Evolutionary conservation across 2,797 vertebrate genomes (phyloP), one percentile per base, ranked within the genome.

Genomic region (Nannoperca obscura): DNA sequence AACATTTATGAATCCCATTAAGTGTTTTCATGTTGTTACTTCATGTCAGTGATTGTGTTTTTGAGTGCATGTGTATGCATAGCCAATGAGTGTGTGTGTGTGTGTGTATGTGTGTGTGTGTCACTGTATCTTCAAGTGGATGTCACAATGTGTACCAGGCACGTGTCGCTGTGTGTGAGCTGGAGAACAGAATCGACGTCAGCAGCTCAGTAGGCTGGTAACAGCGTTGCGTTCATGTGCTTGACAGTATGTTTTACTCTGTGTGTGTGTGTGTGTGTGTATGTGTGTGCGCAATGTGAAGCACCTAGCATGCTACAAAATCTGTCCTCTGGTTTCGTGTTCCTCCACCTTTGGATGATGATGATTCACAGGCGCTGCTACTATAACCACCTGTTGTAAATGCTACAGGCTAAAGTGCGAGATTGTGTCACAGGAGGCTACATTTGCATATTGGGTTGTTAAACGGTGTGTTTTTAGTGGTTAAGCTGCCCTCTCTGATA

Each of bases 121-220:
- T 71, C n/a, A n/a, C n/a, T n/a, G 76, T 68, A 20, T 83, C 60
- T 74, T 13, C 20, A 19, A 80, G 73, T 68, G 65, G 54, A 40
- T 20, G 40, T 73, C 60, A 77, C 53, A 38, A 32, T 59, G 79
- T 73, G 83, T 7, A 11, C 22, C 17, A 12, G 57, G 74, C 91
- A 91, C 82, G 66, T 91, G 88, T 85, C n/a, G n/a, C 15, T 36
- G 57, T 76, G 74, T 78, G 89, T 83, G 87, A 86, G 84, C 74
- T 42, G 7, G 72, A 76, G 76, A 86, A 80, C 74, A 85, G 27
- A 17, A 69, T 66, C 40, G 0, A 85, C 84, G 78, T 90, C 86
- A 91, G 86, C 72, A 71, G 57, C 78, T 65, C 68, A 76, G 74
- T 63, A 46, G 66, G 62, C 38, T 66, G 61, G 59, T 76, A 55